These are phyloP conservation scores for Trogon surrucura DNA, from an alignment of 2,113 vertebrate genomes.

Conservation along the genomic window DNA sequence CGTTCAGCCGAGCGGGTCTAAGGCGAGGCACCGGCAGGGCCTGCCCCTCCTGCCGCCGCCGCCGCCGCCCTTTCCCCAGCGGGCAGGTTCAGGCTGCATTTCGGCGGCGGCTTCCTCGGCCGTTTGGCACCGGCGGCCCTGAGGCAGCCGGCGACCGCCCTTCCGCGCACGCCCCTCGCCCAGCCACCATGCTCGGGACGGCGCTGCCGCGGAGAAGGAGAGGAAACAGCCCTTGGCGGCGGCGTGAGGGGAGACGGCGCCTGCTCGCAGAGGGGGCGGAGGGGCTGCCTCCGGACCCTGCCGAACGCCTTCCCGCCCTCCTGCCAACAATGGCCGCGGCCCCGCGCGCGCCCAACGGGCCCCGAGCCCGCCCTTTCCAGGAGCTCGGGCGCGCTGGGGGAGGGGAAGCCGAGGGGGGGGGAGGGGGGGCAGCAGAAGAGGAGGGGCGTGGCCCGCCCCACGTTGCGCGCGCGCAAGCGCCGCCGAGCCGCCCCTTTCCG, in stretches of 20 bases:
- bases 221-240: neutral
- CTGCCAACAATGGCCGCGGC: neutral
- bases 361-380: neutral
- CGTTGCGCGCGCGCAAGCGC: too few relatives aligned
- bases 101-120: neutral
- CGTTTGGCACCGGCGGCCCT: neutral
- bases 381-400: too few relatives aligned
- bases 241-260: too few relatives aligned
- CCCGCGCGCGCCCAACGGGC: neutral
- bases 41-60: neutral
- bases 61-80: neutral
- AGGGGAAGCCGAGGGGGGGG: too few relatives aligned
- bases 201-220: neutral
- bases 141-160: neutral
- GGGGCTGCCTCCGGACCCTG: too few relatives aligned
- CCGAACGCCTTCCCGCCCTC: neutral
- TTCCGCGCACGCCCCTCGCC: too few relatives aligned
- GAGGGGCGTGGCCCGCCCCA: too few relatives aligned
- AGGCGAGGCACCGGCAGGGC: rapidly evolving
- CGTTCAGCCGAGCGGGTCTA: neutral
- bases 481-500: too few relatives aligned
- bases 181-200: neutral
- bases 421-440: too few relatives aligned
- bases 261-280: too few relatives aligned
- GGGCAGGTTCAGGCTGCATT: rapidly evolving